phyloP scores from a whole-genome alignment of 1,140 invertebrate genomes.

The Scaptomyza hsui region DNA sequence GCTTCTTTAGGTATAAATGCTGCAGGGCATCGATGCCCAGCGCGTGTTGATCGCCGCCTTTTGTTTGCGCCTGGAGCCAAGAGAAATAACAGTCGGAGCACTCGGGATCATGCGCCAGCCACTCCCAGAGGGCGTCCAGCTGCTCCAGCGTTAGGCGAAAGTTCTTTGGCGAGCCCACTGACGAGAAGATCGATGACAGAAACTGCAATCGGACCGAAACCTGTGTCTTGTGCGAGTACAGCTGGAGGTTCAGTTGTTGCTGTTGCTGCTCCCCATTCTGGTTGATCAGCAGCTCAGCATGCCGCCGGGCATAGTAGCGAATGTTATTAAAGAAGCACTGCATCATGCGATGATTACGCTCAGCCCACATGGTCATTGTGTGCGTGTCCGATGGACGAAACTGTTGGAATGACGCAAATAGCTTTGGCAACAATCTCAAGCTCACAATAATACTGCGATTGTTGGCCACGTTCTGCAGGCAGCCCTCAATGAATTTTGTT shows the following conservation, averaged over 20 bases:
- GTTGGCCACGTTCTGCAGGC: constrained; percentile 94
- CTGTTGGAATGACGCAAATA: constrained; percentile 96
- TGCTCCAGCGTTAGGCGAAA: constrained; percentile 95
- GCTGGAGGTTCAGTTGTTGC: constrained; percentile 65
- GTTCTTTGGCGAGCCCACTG: constrained; percentile 93
- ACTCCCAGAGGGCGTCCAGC: constrained; percentile 95
- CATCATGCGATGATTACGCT: constrained; percentile 95
- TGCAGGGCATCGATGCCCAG: constrained; percentile 93
- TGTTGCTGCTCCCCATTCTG: constrained; percentile 71
- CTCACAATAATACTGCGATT: constrained; percentile 96
- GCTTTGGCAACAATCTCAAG: constrained; percentile 93
- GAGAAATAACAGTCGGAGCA: constrained; percentile 96
- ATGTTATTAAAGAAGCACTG: constrained; percentile 95
- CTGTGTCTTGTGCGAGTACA: constrained; percentile 94
- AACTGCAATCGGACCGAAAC: constrained; percentile 96
- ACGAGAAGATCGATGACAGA: constrained; percentile 95
- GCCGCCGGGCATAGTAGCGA: constrained; percentile 86
- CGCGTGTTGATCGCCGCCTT: constrained; percentile 95
- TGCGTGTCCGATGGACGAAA: constrained; percentile 92
- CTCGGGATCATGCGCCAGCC: constrained; percentile 92
- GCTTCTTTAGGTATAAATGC: constrained; percentile 94
- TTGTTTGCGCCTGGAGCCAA: constrained; percentile 95
- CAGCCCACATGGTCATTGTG: constrained; percentile 94
- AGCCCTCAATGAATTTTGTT: constrained; percentile 97
- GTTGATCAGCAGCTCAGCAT: constrained; percentile 60